phyloP scores from a whole-genome alignment of 1,140 invertebrate genomes.

The Ylistrum balloti region DNA sequence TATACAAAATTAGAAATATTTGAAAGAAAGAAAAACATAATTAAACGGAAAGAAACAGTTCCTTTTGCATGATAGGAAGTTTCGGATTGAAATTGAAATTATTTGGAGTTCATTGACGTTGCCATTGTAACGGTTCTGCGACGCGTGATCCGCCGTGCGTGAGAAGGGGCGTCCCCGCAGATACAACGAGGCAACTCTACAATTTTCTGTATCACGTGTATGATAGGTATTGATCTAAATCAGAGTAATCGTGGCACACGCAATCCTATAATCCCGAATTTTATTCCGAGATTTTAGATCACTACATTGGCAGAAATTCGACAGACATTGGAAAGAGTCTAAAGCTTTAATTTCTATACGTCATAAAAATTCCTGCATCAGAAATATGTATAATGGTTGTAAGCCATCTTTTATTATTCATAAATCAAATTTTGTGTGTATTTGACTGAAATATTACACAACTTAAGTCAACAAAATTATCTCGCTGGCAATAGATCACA shows the following conservation, averaged over 20 bases:
- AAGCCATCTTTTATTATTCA: neutral
- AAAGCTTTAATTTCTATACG: neutral
- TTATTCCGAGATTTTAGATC: neutral
- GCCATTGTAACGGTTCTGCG: slow-evolving; percentile 6
- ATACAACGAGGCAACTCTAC: slow-evolving; percentile 15
- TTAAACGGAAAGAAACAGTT: neutral
- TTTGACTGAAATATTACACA: slow-evolving; percentile 23
- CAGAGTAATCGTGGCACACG: neutral
- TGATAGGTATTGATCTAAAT: neutral
- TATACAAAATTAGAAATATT: slow-evolving; percentile 2
- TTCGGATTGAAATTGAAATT: slow-evolving; percentile 12
- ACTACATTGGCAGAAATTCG: slow-evolving; percentile 1
- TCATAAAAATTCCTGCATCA: neutral
- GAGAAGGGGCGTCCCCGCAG: slow-evolving; percentile 35
- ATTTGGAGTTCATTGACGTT: neutral
- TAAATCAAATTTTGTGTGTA: slow-evolving; percentile 40
- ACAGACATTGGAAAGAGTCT: neutral
- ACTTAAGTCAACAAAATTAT: slow-evolving; percentile 27
- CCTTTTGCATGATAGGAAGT: slow-evolving; percentile 18
- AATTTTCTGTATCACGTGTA: slow-evolving; percentile 34
- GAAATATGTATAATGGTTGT: neutral
- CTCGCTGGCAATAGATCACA: neutral
- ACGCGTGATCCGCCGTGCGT: slow-evolving; percentile 11
- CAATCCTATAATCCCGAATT: neutral
- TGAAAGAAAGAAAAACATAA: slow-evolving; percentile 36